Percentiles rank a stretch among this genome's conserved stretches.
These are phyloP conservation scores for Ectobius pallidus DNA, from an alignment of 2,888 invertebrate genomes.

Conservation along the genomic window DNA sequence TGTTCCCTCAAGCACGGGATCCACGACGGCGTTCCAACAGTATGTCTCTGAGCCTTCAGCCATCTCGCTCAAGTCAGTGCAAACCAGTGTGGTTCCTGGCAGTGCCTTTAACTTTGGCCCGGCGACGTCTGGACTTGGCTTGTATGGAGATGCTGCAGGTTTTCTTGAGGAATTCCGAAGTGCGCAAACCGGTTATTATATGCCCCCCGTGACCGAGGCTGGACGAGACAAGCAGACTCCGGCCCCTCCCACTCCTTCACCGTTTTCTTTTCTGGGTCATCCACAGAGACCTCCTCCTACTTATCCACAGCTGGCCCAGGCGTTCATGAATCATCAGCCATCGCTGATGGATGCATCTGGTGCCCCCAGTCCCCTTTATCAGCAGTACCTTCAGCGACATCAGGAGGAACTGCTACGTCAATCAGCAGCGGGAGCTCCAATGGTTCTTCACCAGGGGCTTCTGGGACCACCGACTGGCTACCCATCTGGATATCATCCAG, in stretches of 20 bases:
- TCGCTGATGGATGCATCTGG: constrained; percentile 61
- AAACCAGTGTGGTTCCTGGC: constrained; percentile 73
- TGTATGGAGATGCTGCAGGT: constrained; percentile 68
- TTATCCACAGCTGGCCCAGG: constrained; percentile 64
- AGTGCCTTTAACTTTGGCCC: constrained; percentile 87
- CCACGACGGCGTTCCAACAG: constrained; percentile 62
- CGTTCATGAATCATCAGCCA: constrained; percentile 53
- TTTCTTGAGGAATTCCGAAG: constrained; percentile 73
- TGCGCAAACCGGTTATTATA: constrained; percentile 65
- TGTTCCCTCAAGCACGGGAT: constrained; percentile 13
- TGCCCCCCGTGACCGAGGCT: constrained; percentile 49
- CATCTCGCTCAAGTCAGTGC: constrained; percentile 66
- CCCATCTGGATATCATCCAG: constrained; percentile 67
- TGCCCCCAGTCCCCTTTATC: constrained; percentile 67
- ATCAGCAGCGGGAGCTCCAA: constrained; percentile 61
- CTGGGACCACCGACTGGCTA: constrained; percentile 57
- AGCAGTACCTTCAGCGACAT: constrained; percentile 70
- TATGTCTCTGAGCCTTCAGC: constrained; percentile 57
- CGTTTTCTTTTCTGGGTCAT: constrained; percentile 49
- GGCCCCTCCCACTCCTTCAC: constrained; percentile 55
- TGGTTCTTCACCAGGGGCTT: constrained; percentile 60
- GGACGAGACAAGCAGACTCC: constrained; percentile 55
- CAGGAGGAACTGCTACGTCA: constrained; percentile 66
- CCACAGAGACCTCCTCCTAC: constrained; percentile 60
- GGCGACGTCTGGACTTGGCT: constrained; percentile 63